Base-by-base conservation (phyloP, 2,888 invertebrate genomes). In the Acleris sparsana region DNA sequence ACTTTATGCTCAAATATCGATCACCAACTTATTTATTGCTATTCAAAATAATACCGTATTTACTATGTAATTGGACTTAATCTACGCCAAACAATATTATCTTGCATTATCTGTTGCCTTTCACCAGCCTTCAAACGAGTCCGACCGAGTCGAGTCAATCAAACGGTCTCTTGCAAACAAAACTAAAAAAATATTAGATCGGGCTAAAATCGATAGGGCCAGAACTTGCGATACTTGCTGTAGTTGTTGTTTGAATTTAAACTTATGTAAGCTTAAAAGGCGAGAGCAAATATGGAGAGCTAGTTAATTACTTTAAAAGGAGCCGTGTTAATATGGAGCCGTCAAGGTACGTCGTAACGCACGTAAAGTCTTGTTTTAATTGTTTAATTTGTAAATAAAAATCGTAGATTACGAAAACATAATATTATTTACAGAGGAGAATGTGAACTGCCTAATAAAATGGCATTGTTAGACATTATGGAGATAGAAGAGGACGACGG, bases 391-490 rank as follows among this genome's bases (percentile, higher is more conserved):
- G 39, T 48, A n/a, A 18, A n/a, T 44, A 20, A 5, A 1, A 44
- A 11, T 13, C 3, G 20, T 44, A 17, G 3, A 5, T 25, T 22
- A 9, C 11, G 7, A 9, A 9, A 57, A 46, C 9, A 52, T 39
- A 3, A 46, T 67, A 48, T 25, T 51, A 61, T 71, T 82, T 83
- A 59, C 83, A 89, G 89, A 79, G 75, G 77, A 69, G 92, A 91
- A 56, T 70, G 76, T 1, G 93, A 93, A 66, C 76, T 93, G 67
- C 92, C 89, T 4, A 83, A 72, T 77, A 87, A 88, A 83, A 89
- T 93, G 92, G 92, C 93, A 69, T 83, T 88, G 72, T 81, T 93
- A 75, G 92, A 89, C 76, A 80, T 92, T 73, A 88, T 91, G 89
- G 93, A 91, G 74, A 72, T 86, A 25, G 86, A 85, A 44, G 84